Evolutionary conservation across 2,113 vertebrate species (phyloP), one percentile per base, ranked within the genome.

Genomic region (Lamprologus lemairii): DNA sequence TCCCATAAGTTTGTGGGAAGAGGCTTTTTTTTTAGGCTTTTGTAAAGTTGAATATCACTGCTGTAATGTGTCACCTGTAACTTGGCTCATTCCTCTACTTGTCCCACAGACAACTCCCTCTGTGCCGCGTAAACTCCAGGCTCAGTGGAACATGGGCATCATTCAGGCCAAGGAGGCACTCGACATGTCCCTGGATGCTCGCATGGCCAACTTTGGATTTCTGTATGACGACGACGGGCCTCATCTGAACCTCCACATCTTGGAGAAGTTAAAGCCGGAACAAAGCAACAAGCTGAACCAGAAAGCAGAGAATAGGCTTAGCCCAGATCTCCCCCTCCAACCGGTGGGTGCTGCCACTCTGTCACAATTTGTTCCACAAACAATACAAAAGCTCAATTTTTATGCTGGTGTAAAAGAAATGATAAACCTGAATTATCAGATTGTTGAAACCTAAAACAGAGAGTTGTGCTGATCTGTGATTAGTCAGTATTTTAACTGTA

Each of bases 81-180:
- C 13, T 58, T 26, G 9, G 53, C 17, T 73, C 3, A 21, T 80
- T 68, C 21, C n/a, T 78, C 16, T 6, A 3, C 47, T 2, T 90
- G 81, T 55, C 12, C 19, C 83, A 87, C 86, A 98, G 98, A 93
- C 96, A 7, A 80, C 96, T 19, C 97, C 96, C 37, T 97, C 97
- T 1, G 95, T 98, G 60, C 97, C 98, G 1, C 97, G 97, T 49
- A 99, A 98, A 88, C 86, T 99, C 89, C 95, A 97, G 65, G 95
- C 96, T 2, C 98, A 99, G 94, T 99, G 98, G 99, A 98, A 97
- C 87, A 95, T 97, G 89, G 99, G 98, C 3, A 89, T 99, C 28
- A 93, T 96, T 37, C 98, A 99, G 89, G 98, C 97, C 10, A 96
- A 96, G 7, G 97, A 98, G 88, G 98, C 98, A 1, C 89, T 97